Evolutionary conservation across 1,140 invertebrate species (phyloP).

Genomic region (Sweltsa coloradensis): DNA sequence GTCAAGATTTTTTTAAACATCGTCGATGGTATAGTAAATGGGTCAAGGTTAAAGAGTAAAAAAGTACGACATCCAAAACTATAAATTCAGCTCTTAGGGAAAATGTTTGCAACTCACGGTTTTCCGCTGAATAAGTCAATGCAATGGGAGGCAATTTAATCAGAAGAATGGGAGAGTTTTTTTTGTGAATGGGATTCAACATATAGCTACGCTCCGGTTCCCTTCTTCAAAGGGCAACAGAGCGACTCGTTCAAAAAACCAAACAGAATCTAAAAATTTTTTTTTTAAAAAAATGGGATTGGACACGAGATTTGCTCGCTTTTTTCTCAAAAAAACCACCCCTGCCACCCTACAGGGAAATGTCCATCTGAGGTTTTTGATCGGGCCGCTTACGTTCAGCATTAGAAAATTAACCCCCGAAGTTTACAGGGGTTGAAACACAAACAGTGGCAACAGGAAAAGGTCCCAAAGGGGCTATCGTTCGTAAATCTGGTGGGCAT

Average conservation of each 20-base stretch:
- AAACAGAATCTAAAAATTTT: conserved; percentile 4
- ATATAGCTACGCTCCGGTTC: conserved; percentile 23
- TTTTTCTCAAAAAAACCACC: background rate
- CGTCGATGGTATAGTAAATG: conserved; percentile 28
- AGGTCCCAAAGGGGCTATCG: no score
- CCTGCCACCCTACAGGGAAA: background rate
- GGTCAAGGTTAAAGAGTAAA: conserved; percentile 13
- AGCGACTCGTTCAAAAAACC: conserved; percentile 13
- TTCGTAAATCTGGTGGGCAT: no score
- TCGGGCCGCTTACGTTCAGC: background rate
- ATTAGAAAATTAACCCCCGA: background rate
- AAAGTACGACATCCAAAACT: background rate
- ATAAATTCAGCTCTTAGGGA: background rate
- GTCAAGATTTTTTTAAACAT: conserved; percentile 21
- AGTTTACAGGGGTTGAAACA: background rate
- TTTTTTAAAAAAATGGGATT: background rate
- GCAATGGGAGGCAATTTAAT: conserved; percentile 17
- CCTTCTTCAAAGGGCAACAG: conserved; percentile 27
- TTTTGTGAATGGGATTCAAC: conserved; percentile 23
- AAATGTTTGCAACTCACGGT: conserved; percentile 6
- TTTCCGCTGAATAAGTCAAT: conserved; percentile 12
- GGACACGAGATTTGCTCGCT: background rate
- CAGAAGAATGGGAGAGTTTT: conserved; percentile 21
- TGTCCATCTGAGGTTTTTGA: background rate
- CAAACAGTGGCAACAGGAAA: no score